Conservation (phyloP, 2,888 invertebrate species). For the Metellina segmentata region DNA sequence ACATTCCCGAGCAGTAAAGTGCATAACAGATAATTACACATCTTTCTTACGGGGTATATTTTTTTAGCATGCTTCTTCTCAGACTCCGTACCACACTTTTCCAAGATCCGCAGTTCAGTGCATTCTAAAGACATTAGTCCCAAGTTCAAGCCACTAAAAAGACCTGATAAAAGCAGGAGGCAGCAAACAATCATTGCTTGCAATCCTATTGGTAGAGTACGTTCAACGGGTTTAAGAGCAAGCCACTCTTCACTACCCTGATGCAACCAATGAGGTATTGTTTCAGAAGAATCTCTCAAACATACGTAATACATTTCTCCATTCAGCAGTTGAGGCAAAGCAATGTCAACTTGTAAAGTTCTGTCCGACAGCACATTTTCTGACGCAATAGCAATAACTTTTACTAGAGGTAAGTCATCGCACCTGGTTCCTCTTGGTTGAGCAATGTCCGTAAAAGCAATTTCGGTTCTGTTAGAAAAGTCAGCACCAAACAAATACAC, state of each 20-base stretch:
- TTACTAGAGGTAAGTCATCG: constrained; percentile 62
- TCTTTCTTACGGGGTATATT: constrained; percentile 95
- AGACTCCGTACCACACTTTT: constrained; percentile 90
- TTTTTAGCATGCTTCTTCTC: constrained; percentile 89
- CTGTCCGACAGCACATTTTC: constrained; percentile 42
- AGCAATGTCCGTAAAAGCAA: constrained; percentile 50
- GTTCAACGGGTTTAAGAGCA: constrained; percentile 84
- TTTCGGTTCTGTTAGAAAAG: constrained; percentile 43
- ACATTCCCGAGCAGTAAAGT: constrained; percentile 84
- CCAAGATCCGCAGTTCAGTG: constrained; percentile 96
- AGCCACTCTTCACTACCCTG: constrained; percentile 80
- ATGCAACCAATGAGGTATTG: constrained; percentile 52
- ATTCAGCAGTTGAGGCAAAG: constrained; percentile 25
- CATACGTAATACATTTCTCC: constrained; percentile 52
- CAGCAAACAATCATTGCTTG: constrained; percentile 77
- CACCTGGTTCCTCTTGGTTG: constrained; percentile 49
- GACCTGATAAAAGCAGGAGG: constrained; percentile 92
- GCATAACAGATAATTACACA: constrained; percentile 94
- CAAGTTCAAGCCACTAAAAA: constrained; percentile 97
- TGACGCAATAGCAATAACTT: constrained; percentile 18
- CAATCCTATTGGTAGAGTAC: constrained; percentile 89
- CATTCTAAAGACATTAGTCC: constrained; percentile 97
- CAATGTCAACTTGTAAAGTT: constrained; percentile 36
- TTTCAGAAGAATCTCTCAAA: constrained; percentile 33
- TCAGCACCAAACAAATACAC: constrained; percentile 63